Conservation (phyloP, 2,888 invertebrate species). For the Saturnia japonica region DNA sequence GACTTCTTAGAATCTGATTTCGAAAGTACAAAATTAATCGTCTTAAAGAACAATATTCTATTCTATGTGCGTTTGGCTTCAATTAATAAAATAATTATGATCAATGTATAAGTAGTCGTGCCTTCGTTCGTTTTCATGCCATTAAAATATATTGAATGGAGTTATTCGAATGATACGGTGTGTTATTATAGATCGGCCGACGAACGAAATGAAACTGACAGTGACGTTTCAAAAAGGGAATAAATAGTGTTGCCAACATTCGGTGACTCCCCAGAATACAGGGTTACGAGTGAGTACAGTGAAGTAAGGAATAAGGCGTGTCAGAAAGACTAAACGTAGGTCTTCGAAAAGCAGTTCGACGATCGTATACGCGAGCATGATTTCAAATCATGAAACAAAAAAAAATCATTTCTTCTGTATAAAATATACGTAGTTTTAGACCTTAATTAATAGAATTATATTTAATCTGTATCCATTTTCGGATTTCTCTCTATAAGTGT, state of each 20-base stretch:
- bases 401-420: constrained; percentile 76
- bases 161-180: constrained; percentile 31
- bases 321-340: constrained; percentile 61
- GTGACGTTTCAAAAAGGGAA: constrained; percentile 45
- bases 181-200: constrained; percentile 36
- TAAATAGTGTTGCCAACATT: constrained; percentile 43
- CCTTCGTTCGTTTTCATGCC: constrained; percentile 78
- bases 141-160: constrained; percentile 37
- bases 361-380: constrained; percentile 80
- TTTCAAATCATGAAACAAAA: constrained; percentile 76
- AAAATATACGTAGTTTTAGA: constrained; percentile 75
- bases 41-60: constrained; percentile 73
- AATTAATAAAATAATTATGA: constrained; percentile 57
- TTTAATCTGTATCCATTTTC: constrained; percentile 80
- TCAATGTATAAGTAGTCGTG: constrained; percentile 78
- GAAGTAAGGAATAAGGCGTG: constrained; percentile 52
- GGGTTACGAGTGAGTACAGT: constrained; percentile 62
- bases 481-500: constrained; percentile 82
- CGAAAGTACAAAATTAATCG: constrained; percentile 80
- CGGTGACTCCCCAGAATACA: constrained; percentile 60
- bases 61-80: constrained; percentile 79
- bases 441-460: constrained; percentile 80
- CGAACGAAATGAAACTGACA: constrained; percentile 37
- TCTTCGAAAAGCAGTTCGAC: constrained; percentile 77
- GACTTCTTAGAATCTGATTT: constrained; percentile 81